Evolutionary conservation across 30 jellyfish, hydroid and myxozoan genomes (phyloP).

Genomic region (Cassiopea xamachana): DNA sequence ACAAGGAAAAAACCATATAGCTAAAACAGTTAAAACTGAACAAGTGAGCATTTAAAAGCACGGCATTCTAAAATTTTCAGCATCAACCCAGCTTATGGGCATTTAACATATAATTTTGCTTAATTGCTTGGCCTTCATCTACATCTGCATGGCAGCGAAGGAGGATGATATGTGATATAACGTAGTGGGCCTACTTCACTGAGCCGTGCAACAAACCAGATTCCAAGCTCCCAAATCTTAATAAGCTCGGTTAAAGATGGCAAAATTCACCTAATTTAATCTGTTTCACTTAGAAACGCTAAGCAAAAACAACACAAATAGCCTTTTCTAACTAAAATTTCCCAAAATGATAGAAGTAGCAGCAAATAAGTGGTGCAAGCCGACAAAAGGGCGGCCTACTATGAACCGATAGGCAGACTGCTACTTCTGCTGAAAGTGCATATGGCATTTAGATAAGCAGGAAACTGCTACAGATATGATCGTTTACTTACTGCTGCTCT

Average conservation of each 20-base stretch:
- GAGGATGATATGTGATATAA: not conserved
- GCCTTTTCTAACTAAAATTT: no score
- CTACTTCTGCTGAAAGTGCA: not conserved
- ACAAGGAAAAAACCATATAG: no score
- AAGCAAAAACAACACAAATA: no score
- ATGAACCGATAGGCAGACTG: not conserved
- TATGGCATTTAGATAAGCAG: not conserved
- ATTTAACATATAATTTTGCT: no score
- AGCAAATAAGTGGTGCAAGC: not conserved
- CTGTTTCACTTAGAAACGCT: not conserved
- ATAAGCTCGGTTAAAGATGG: no score
- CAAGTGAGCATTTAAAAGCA: no score
- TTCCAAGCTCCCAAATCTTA: not conserved
- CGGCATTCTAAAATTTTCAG: no score
- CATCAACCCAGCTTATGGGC: no score
- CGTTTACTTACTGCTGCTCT: slow-evolving; percentile 72
- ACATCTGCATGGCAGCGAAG: no score
- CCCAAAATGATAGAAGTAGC: not conserved
- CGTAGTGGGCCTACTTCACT: not conserved
- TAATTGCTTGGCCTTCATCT: no score
- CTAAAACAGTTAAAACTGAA: no score
- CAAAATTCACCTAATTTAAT: not conserved
- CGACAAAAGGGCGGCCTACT: slow-evolving; percentile 5
- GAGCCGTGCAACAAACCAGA: not conserved
- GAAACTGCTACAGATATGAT: not conserved